Base-by-base conservation (phyloP, 2,797 vertebrate species). In the Clarias pachynema region DNA sequence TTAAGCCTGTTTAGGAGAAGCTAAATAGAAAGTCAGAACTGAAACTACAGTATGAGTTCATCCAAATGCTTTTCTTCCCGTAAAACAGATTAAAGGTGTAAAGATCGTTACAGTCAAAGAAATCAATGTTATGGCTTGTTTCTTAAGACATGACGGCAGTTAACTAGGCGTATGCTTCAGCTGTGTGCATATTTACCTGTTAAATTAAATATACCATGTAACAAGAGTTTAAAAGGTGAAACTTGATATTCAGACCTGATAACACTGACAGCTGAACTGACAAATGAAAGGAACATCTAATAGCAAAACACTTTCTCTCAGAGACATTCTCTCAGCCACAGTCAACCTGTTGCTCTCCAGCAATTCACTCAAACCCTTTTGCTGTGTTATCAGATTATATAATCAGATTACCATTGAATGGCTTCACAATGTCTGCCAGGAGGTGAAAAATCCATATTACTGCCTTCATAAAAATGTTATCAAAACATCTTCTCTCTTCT, bases 161-260 rank as follows among this genome's bases (percentile, higher is more conserved):
- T 65, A 65, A 80, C 40, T 80, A 12, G 44, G 37, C 26, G 4
- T 63, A 57, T 65, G 37, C 22, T 40, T 40, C 29, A 29, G 24
- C 7, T n/a, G 34, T 26, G 59, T 63, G 9, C 34, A 79, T 7
- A 4, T 49, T 34, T 65, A 15, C n/a, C 15, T 63, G 37, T 44
- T 79, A 7, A 79, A 29, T 63, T 79, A 79, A 79, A 79, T 26
- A 9, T 34, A n/a, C 10, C 75, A 7, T 78, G 75, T 79, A 62
- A 18, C 6, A 60, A 59, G 18, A 78, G 16, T 78, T 34, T 24
- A 4, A 40, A n/a, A 59, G 12, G 18, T 59, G 57, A 60, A 79
- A 44, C 78, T n/a, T 26, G 60, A 80, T 80, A 26, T 65, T 49
- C 37, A 20, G 60, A 80, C 40, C 37, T 65, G 78, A 80, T 15